Base-by-base conservation (phyloP, 1,140 invertebrate species). In the Hyposmocoma kahamanoa region DNA sequence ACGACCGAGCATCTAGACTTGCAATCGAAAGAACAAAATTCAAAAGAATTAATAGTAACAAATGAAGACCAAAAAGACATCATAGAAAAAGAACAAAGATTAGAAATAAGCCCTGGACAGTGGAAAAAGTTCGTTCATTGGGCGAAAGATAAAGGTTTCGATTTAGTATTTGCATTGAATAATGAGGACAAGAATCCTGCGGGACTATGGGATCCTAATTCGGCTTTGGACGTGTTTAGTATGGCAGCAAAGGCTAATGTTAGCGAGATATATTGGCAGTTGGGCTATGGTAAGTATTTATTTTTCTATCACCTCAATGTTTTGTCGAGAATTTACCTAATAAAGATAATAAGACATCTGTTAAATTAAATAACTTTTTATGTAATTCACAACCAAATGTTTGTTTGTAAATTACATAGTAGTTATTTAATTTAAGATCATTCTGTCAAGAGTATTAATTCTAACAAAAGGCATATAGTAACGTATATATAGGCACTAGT, bases 211-310 rank as follows among this genome's bases (percentile, higher is more conserved):
- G 87, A 90, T 63, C 74, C 88, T 0, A 86, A 86, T 42, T 77
- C 86, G 10, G 73, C 87, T 2, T 49, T 88, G 15, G 78, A 89
- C 26, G 77, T 91, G 5, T 70, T 92, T 11, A 84, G 88, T 0
- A 83, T 89, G 9, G 89, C 87, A n/a, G 87, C 91, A 60, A 83
- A 87, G 39, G 83, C 87, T 30, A 83, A 86, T 15, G 76, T 90
- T 42, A 88, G 83, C 20, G 78, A 88, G 6, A 89, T 84, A 11
- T 77, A 68, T 32, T 92, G 90, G 90, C 90, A 92, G 60, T 61
- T 92, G n/a, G 90, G 90, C 24, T 90, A 90, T 62, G 91, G 91
- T 92, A 71, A 67, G 63, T n/a, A n/a, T n/a, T n/a, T n/a, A n/a
- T n/a, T n/a, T n/a, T n/a, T n/a, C n/a, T n/a, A n/a, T n/a, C n/a